Conservation (phyloP, 1,140 invertebrate genomes). For the Helicoverpa zea region DNA sequence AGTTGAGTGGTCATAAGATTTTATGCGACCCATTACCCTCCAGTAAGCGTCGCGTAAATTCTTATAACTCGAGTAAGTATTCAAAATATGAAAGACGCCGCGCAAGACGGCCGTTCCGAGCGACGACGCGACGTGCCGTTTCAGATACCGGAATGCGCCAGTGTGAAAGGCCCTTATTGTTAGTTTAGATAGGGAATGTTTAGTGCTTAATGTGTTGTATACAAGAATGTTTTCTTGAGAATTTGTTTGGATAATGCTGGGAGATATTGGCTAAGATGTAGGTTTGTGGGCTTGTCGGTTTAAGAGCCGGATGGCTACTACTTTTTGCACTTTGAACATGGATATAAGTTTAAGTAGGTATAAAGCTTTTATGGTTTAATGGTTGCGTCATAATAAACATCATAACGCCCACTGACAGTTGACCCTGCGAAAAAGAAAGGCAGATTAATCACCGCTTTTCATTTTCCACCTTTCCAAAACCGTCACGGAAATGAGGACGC, state of each 20-base stretch:
- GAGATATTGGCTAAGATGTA: not conserved
- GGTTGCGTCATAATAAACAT: too few relatives aligned
- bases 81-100: constrained; percentile 61
- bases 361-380: too few relatives aligned
- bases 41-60: constrained; percentile 58
- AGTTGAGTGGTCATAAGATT: constrained; percentile 61
- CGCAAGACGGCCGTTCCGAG: constrained; percentile 33
- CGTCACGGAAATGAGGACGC: not conserved
- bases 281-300: not conserved
- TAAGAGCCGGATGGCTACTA: not conserved
- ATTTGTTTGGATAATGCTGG: constrained; percentile 30
- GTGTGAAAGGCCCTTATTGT: constrained; percentile 39
- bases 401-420: too few relatives aligned
- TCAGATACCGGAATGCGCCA: constrained; percentile 33
- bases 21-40: constrained; percentile 57
- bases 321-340: too few relatives aligned
- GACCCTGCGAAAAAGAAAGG: too few relatives aligned
- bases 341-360: too few relatives aligned
- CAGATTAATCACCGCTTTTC: too few relatives aligned
- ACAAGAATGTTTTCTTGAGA: constrained; percentile 32
- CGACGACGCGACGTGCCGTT: not conserved
- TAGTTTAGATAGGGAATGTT: constrained; percentile 41
- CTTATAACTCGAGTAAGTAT: constrained; percentile 60
- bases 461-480: not conserved
- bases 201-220: constrained; percentile 38